phyloP scores from a whole-genome alignment of 2,797 vertebrate species.

The Paramormyrops hopkinsi region DNA sequence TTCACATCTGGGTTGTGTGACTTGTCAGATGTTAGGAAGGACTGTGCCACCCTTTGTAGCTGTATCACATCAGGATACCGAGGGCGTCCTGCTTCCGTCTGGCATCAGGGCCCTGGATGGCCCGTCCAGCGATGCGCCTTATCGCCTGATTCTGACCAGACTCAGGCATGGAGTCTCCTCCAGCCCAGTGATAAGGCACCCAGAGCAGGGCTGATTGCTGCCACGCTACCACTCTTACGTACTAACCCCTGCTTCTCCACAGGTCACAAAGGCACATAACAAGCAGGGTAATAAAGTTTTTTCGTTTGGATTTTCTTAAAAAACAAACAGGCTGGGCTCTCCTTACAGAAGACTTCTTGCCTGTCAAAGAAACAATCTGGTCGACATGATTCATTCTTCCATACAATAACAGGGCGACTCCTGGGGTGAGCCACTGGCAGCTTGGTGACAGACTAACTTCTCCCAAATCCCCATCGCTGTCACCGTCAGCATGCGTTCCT shows the following conservation, averaged over 20 bases:
- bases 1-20: background rate
- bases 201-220: constrained; percentile 32
- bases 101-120: constrained; percentile 26
- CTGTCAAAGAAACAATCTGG: background rate
- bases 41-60: background rate
- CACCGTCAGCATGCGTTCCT: background rate
- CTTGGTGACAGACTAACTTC: constrained; percentile 9
- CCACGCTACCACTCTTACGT: background rate
- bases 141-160: constrained; percentile 18
- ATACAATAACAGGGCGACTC: background rate
- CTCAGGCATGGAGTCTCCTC: constrained; percentile 24
- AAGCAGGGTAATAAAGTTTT: background rate
- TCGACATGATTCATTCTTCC: background rate
- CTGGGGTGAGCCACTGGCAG: background rate
- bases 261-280: background rate
- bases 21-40: background rate
- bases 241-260: background rate
- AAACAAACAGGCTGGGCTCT: background rate
- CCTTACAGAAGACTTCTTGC: background rate
- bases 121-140: constrained; percentile 9
- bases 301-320: background rate
- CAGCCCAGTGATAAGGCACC: constrained; percentile 44
- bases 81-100: background rate
- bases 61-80: background rate
- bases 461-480: background rate